Base-by-base conservation (phyloP, 2,113 vertebrate genomes). In the Erinaceus europaeus region DNA sequence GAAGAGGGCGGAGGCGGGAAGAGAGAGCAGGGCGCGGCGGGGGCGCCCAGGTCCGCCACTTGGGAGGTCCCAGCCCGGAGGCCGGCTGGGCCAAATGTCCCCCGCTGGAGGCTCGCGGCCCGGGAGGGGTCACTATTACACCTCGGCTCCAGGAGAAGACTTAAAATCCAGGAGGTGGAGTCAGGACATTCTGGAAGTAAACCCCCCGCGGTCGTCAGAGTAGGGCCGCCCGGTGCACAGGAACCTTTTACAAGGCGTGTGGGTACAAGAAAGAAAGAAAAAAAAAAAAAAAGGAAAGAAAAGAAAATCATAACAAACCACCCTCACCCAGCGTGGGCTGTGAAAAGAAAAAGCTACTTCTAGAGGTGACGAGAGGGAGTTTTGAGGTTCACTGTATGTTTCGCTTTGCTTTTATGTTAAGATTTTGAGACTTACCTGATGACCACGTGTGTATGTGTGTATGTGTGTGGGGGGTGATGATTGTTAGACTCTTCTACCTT, bases 11-110 rank as follows among this genome's bases (percentile, higher is more conserved):
- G 88, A 12, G 3, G 34, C 48, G 55, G 62, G 76, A 90, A 84
- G 90, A 93, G 83, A 61, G 94, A 96, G 93, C 95, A 90, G 61
- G 86, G 92, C 46, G 88, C n/a, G 91, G 84, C 89, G 90, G 32
- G 75, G 93, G 95, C 95, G 96, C 95, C 93, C 94, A 67, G 96
- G 94, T 93, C 93, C 38, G 83, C 97, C 97, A 98, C 97, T 97
- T 98, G 98, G 98, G 97, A 98, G 97, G 97, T 98, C 97, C 91
- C 23, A 73, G 94, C 94, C 92, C 97, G 94, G 77, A 82, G 62
- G 79, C 94, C 84, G 90, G 93, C 97, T 81, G 23, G 86, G 92
- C 97, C 96, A 92, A 94, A 94, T 74, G 90, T 95, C 96, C 94
- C 96, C 90, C 96, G 5, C 94, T 92, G 96, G 96, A 96, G 96